Percentiles rank a stretch among this genome's conserved stretches.
phyloP scores from a whole-genome alignment of 2,888 invertebrate species.

The Dexiosoma caninum region DNA sequence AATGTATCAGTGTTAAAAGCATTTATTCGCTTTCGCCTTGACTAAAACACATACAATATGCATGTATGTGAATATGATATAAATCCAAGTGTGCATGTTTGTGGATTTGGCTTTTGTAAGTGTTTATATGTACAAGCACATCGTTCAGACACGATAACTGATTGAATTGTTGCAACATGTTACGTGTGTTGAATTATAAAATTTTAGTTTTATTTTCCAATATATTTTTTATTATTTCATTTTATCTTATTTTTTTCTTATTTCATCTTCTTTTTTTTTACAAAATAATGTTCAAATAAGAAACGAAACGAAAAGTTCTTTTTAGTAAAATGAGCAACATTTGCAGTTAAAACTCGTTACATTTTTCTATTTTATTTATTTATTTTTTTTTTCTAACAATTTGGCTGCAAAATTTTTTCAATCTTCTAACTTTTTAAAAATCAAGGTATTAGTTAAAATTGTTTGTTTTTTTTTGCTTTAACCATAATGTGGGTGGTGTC shows the following conservation, averaged over 20 bases:
- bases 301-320: conserved; percentile 34
- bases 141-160: conserved; percentile 70
- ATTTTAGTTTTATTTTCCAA: conserved; percentile 41
- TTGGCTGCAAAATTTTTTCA: not conserved
- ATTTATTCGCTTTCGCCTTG: not conserved
- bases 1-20: not conserved
- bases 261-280: not conserved
- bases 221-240: conserved; percentile 16
- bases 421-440: conserved; percentile 30
- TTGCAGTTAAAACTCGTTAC: conserved; percentile 53
- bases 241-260: not conserved
- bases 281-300: conserved; percentile 45
- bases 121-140: conserved; percentile 30
- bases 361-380: conserved; percentile 10
- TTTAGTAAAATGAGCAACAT: conserved; percentile 58
- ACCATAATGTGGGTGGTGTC: conserved; percentile 39
- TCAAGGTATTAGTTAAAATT: conserved; percentile 27
- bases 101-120: not conserved
- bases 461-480: not conserved
- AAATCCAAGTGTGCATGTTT: not conserved
- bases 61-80: not conserved
- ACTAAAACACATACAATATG: not conserved
- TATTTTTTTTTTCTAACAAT: conserved; percentile 9
- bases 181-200: conserved; percentile 70
- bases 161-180: conserved; percentile 76